These are phyloP conservation scores for Myotis davidii DNA, from an alignment of 2,113 vertebrate species.

Conservation along the genomic window DNA sequence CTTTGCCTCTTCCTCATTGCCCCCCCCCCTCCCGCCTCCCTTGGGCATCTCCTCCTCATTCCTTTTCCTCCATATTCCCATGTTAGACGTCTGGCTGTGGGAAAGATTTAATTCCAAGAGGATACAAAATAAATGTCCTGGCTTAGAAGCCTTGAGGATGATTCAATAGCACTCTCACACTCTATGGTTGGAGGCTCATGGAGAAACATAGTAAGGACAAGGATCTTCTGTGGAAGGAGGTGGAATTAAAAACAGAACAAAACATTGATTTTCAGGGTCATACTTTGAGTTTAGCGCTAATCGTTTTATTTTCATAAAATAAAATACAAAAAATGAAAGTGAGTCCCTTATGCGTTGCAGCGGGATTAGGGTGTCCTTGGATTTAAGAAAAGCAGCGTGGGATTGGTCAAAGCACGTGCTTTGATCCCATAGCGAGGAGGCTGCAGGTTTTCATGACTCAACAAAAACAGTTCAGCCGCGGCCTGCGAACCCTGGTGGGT, in stretches of 20 bases:
- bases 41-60: neutral
- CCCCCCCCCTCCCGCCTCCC: too few relatives aligned
- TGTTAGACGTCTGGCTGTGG: neutral
- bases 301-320: slow-evolving; percentile 23
- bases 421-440: neutral
- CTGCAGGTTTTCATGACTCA: neutral
- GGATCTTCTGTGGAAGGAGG: neutral
- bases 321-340: neutral
- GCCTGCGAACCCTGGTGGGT: neutral
- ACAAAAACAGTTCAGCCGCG: neutral
- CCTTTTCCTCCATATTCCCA: neutral
- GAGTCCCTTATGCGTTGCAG: neutral
- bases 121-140: neutral
- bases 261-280: neutral
- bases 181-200: neutral
- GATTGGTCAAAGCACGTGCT: neutral
- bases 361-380: neutral
- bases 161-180: neutral
- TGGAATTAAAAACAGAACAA: neutral
- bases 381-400: neutral
- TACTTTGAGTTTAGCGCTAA: neutral
- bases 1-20: neutral
- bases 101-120: neutral
- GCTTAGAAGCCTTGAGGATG: neutral
- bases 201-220: neutral